Percentiles rank a stretch among this genome's conserved stretches.
Conservation (phyloP, 2,888 invertebrate species). For the Agrotis puta region DNA sequence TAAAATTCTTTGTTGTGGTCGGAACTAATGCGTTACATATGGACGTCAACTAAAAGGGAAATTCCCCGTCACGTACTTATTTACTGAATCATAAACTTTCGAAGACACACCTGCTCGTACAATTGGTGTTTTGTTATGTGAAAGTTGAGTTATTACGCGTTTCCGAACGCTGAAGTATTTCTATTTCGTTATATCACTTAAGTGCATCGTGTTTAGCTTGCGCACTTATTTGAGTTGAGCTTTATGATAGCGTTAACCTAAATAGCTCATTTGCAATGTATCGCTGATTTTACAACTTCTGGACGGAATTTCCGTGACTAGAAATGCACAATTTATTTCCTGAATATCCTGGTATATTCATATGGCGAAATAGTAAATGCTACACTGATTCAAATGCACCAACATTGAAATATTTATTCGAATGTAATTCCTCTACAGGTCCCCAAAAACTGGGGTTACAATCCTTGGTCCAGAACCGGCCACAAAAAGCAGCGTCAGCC, state of each 20-base stretch:
- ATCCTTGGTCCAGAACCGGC: conserved; percentile 97
- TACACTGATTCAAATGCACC: neutral
- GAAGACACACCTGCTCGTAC: conserved; percentile 62
- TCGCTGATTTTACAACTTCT: conserved; percentile 23
- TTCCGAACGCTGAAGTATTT: conserved; percentile 46
- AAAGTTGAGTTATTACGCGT: conserved; percentile 59
- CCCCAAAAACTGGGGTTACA: conserved; percentile 94
- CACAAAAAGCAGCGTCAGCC: conserved; percentile 97
- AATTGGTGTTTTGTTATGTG: conserved; percentile 50
- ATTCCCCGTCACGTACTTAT: conserved; percentile 56
- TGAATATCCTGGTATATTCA: neutral
- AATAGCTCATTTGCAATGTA: conserved; percentile 13
- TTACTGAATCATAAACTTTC: conserved; percentile 64
- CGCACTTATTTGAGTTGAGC: conserved; percentile 11
- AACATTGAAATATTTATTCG: neutral
- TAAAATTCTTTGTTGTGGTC: conserved; percentile 40
- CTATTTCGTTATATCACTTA: conserved; percentile 40
- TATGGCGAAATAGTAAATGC: too few species aligned
- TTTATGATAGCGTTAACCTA: conserved; percentile 30
- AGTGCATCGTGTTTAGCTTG: conserved; percentile 17
- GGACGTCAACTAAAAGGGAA: conserved; percentile 47
- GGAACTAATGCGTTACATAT: conserved; percentile 62
- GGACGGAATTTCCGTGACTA: conserved; percentile 1
- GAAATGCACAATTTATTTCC: neutral
- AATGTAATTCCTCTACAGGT: conserved; percentile 75